Evolutionary conservation across 1,140 invertebrate species (phyloP), one percentile per base, ranked within the genome.

Genomic region (Heliconius congener): DNA sequence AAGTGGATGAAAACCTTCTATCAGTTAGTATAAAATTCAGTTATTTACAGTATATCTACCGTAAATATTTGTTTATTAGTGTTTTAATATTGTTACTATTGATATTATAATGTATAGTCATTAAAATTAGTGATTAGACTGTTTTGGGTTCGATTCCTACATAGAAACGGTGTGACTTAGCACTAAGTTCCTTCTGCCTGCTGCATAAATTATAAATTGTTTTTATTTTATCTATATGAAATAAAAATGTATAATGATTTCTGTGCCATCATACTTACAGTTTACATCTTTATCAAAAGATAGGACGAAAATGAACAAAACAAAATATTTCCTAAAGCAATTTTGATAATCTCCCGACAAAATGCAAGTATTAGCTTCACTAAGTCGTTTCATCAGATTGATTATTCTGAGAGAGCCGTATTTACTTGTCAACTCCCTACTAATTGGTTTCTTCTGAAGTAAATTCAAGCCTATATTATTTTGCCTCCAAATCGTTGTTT

Each of bases 361-460:
- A 52, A 66, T 66, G 57, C 57, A 66, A 66, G 57, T 27, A 27
- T 66, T 66, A 13, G 57, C 57, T 66, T 27, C 23, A 13, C 55
- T 57, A 57, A 57, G 55, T 23, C 55, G 55, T 57, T 18, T 57
- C 19, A 57, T 57, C 55, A 57, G 55, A 57, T 57, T 57, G 55
- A 57, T 57, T 57, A 57, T 57, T 57, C n/a, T 5, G 6, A 57
- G 55, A 57, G 55, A 23, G 5, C 60, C 1, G 60, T 66, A 30
- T 30, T 30, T 66, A 66, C 27, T 66, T 66, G 60, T 66, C 60
- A 30, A 27, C 60, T 66, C n/a, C 60, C 27, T 27, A 30, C 60
- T 66, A 66, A 66, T 66, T 66, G 60, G 13, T 11, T 30, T 66
- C 60, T 66, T 27, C 60, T 66, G 13, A 66, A 66, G 27, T 66